Base-by-base conservation (phyloP, 1,140 invertebrate genomes). In the Bombus breviceps region DNA sequence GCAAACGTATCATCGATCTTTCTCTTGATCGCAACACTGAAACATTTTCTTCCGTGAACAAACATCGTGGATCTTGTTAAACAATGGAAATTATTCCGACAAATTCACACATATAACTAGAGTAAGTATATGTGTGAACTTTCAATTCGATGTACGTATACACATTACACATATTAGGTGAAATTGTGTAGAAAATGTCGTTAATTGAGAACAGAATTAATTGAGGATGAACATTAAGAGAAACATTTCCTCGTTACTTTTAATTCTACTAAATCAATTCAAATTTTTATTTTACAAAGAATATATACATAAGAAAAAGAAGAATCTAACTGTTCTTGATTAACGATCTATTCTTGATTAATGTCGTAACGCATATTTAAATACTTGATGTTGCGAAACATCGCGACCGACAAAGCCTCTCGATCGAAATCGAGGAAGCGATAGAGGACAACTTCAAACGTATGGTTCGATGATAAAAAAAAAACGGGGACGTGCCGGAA, bases 61-160 rank as follows among this genome's bases (percentile, higher is more conserved):
- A 34, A 80, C 32, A 79, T 43, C 37, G n/a, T 64, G n/a, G 57
- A 37, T 66, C 69, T 57, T 81, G 78, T 85, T 73, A 79, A 81
- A 73, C 34, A 32, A 73, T 85, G 73, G 71, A 85, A 81, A 57
- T 81, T 85, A 66, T 66, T 39, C 9, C 69, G 41, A 72, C 83
- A 32, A 85, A 34, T 73, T 78, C 69, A 59, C 62, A 22, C 37
- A 32, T 47, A 13, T 32, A 34, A 8, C 39, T 78, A 25, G 15
- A 39, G 5, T 9, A 18, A n/a, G 22, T 4, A 47, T 10, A 18
- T 32, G 64, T 47, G 66, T 53, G 81, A 57, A 69, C 69, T 83
- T 53, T 10, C 25, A 12, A 83, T 77, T 77, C 73, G 39, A 53
- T 53, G 64, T 69, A 53, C 62, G 41, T 73, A 66, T 59, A 72